Evolutionary conservation across 2,113 vertebrate species (phyloP), one percentile per base, ranked within the genome.

Genomic region (Python bivittatus): DNA sequence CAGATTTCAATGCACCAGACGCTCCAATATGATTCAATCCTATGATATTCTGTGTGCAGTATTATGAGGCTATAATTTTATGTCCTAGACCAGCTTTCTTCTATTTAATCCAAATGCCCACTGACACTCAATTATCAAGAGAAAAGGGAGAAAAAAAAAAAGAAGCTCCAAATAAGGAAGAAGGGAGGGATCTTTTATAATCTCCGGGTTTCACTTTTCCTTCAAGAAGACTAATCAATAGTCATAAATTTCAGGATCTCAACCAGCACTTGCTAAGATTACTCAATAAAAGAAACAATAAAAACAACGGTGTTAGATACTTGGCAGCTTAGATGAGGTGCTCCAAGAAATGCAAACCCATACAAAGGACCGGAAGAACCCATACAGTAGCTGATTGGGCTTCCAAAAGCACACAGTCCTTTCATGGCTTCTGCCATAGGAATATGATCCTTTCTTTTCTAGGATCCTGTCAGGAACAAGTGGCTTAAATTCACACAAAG

Each of bases 201-300:
- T 44, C 38, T 90, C 22, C 42, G 17, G 4, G 3, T 3, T 44
- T 64, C n/a, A 64, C 12, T 64, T n/a, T 85, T 84, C 23, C 72
- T 25, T 52, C 29, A 42, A 53, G n/a, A 61, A 86, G 48, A 56
- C 23, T 54, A 6, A 44, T 68, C 92, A 89, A 89, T 54, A 89
- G 79, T 22, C 12, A 64, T 54, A 89, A 86, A 60, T n/a, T 20
- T 22, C 5, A 68, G 68, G 42, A 52, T 56, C 83, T 72, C 53
- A 64, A 25, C 5, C 68, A 61, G 57, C 29, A 64, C 15, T 84
- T 90, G 83, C n/a, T n/a, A n/a, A n/a, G n/a, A n/a, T n/a, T n/a
- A n/a, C n/a, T n/a, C 60, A 64, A 90, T 90, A 89, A 54, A 86
- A 57, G 10, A 44, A 86, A 57, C 60, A 86, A 90, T 72, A 44